Base-by-base conservation (phyloP, 92 coral and sea anemone species). In the Parazoanthus atlanticus region DNA sequence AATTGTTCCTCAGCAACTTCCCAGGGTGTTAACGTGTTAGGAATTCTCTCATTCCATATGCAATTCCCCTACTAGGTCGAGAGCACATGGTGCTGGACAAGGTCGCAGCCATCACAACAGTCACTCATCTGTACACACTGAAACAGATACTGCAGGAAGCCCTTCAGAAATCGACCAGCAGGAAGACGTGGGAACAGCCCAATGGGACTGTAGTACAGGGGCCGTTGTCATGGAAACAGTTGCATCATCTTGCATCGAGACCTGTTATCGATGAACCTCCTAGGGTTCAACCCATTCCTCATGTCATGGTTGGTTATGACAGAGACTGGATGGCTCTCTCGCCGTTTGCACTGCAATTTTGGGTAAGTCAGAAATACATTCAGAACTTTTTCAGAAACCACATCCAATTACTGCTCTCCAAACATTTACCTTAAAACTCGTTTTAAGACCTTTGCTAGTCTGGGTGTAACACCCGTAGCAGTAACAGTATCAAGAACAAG, bases 101-200 rank as follows among this genome's bases (percentile, higher is more conserved):
- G 17, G 88, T 90, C 13, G 85, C 94, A 31, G 89, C 92, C 15
- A 82, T 91, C 58, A 65, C 84, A 33, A 93, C 96, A 8, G 99
- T 97, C 6, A 86, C 90, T 47, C 95, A 92, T 4, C 93, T 97
- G 1, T 92, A 94, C 83, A 91, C 91, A 81, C 90, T 97, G 3
- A 95, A 94, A 38, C 93, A 91, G 36, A 91, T 97, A 21, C 92
- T 97, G 49, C 99, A 97, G 86, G 97, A 95, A 86, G 98, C 99
- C 23, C 93, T 97, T 26, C 99, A 97, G 86, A 97, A 92, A 80
- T 96, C 99, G 16, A 97, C 98, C 34, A 96, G 98, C 67, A 90
- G 98, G 77, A 97, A 97, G 86, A 97, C 99, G 12, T 97, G 99
- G 99, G 99, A 97, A 54, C 99, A 97, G 66, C 98, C 98, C 5